These are phyloP conservation scores for Abrostola tripartita DNA, from an alignment of 2,888 invertebrate species.

Conservation along the genomic window DNA sequence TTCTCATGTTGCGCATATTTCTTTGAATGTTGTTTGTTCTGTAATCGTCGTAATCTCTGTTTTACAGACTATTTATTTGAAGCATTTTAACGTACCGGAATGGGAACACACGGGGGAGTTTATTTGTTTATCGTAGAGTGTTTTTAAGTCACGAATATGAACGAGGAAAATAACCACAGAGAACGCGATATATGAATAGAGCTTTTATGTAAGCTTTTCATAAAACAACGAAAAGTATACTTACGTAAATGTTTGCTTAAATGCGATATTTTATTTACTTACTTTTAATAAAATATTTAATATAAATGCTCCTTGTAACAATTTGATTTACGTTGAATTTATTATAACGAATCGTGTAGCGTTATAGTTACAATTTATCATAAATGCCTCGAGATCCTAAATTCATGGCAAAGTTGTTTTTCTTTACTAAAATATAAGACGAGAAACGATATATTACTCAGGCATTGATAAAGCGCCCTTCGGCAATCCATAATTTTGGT, in stretches of 20 bases:
- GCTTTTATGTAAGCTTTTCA: constrained; percentile 32
- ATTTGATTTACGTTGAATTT: neutral
- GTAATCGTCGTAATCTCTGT: constrained; percentile 59
- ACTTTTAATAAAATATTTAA: neutral
- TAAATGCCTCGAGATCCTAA: constrained; percentile 52
- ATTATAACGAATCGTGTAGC: neutral
- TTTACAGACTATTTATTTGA: constrained; percentile 38
- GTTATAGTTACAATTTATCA: constrained; percentile 16
- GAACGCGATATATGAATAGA: constrained; percentile 21
- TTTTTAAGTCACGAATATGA: constrained; percentile 30
- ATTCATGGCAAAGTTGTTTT: constrained; percentile 65
- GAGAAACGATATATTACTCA: constrained; percentile 66
- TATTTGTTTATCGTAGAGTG: constrained; percentile 44
- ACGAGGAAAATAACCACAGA: constrained; percentile 39
- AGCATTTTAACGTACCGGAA: constrained; percentile 53
- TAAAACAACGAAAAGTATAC: constrained; percentile 4
- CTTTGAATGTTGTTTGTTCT: constrained; percentile 73
- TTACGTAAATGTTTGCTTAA: constrained; percentile 11
- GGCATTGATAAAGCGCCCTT: constrained; percentile 74
- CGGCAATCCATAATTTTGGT: constrained; percentile 70
- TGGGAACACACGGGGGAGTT: constrained; percentile 29
- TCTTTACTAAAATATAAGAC: constrained; percentile 56
- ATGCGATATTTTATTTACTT: neutral
- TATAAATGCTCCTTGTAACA: neutral
- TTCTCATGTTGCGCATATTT: constrained; percentile 67